Evolutionary conservation across 2,797 vertebrate species (phyloP).

Genomic region (Peromyscus nudipes): DNA sequence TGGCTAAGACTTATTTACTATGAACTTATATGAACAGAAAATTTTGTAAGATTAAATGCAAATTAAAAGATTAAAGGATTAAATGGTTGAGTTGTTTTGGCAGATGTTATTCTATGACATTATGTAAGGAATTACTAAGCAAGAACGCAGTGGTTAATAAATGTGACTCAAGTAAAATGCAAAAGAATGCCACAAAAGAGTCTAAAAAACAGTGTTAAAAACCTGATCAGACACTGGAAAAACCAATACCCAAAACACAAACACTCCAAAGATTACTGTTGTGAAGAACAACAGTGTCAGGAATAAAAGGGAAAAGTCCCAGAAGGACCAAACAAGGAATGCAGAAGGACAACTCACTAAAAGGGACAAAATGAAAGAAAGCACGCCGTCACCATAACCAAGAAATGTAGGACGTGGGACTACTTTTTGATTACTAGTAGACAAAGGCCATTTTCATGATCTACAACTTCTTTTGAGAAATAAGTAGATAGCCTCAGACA

Average conservation of each 20-base stretch:
- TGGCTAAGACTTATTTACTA: neutral
- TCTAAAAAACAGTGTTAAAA: neutral
- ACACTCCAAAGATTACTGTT: neutral
- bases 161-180: neutral
- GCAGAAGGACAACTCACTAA: neutral
- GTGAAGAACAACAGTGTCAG: neutral
- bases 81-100: neutral
- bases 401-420: too few species aligned
- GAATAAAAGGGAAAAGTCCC: neutral
- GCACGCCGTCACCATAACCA: neutral
- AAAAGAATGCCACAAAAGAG: neutral
- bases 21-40: neutral
- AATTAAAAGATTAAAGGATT: too few species aligned
- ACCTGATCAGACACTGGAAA: neutral
- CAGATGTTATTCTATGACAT: neutral
- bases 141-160: neutral
- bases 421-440: neutral
- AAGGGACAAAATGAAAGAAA: neutral
- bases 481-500: neutral
- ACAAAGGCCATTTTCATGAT: neutral
- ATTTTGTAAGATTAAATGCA: neutral
- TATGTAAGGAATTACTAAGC: conserved; percentile 7
- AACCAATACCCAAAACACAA: neutral
- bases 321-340: neutral
- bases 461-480: neutral